Evolutionary conservation across 2,113 vertebrate species (phyloP).

Genomic region (Arothron firmamentum): DNA sequence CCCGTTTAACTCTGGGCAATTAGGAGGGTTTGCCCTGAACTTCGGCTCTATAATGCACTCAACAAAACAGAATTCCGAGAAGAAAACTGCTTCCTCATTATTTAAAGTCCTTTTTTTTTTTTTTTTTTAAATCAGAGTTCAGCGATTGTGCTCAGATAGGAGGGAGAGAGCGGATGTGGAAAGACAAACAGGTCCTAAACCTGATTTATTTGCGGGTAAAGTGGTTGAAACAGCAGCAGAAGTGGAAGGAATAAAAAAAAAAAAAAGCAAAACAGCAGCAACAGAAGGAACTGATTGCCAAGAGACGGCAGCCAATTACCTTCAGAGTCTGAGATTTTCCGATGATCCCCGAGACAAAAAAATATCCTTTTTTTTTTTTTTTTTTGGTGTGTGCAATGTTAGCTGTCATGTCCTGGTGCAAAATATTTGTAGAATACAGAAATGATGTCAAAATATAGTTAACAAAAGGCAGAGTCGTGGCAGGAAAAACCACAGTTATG

Average conservation of each 20-base stretch:
- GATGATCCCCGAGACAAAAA: conserved; percentile 26
- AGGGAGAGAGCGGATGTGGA: conserved; percentile 2
- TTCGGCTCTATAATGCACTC: too few relatives aligned
- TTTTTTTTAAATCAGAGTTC: neutral
- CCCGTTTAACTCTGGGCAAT: neutral
- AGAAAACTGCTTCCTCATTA: too few relatives aligned
- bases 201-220: conserved; percentile 26
- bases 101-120: neutral
- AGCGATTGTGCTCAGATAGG: neutral
- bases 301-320: conserved; percentile 32
- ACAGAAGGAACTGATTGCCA: conserved; percentile 8
- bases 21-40: too few relatives aligned
- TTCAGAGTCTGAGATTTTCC: conserved; percentile 38
- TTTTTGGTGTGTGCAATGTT: conserved; percentile 34
- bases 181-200: conserved; percentile 19
- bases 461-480: conserved; percentile 50
- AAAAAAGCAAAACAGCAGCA: neutral
- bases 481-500: conserved; percentile 10
- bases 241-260: conserved; percentile 2
- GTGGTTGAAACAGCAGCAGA: conserved; percentile 29
- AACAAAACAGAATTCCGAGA: too few relatives aligned
- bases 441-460: conserved; percentile 26
- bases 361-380: conserved; percentile 16
- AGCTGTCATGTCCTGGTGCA: conserved; percentile 31
- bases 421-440: conserved; percentile 27